phyloP scores from a whole-genome alignment of 2,888 invertebrate genomes.

The Dryadula phaetusa region DNA sequence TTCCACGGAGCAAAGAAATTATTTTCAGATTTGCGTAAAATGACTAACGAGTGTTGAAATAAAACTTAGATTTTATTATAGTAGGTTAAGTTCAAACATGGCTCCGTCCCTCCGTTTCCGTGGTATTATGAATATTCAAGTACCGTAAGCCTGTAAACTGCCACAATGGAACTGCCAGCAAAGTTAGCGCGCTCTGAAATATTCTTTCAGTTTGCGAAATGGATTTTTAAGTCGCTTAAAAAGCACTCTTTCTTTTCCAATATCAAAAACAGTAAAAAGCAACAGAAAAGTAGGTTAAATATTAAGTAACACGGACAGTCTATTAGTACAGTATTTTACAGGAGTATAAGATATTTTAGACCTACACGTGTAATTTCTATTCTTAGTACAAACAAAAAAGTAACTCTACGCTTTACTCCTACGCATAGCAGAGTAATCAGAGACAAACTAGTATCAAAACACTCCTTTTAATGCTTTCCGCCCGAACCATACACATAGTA shows the following conservation, averaged over 20 bases:
- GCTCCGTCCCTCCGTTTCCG: constrained; percentile 28
- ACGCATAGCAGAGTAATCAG: too few species aligned
- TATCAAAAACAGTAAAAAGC: constrained; percentile 29
- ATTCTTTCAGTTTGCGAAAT: constrained; percentile 42
- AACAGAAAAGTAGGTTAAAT: constrained; percentile 5
- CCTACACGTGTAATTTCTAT: neutral
- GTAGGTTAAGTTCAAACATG: constrained; percentile 34
- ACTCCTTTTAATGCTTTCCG: too few species aligned
- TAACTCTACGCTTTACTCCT: too few species aligned
- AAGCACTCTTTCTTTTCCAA: constrained; percentile 35
- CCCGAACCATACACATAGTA: too few species aligned
- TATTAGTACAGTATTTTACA: too few species aligned
- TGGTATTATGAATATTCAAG: constrained; percentile 39
- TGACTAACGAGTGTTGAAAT: constrained; percentile 10
- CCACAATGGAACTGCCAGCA: constrained; percentile 41
- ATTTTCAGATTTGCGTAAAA: neutral
- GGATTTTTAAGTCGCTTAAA: constrained; percentile 42
- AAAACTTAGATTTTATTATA: constrained; percentile 30
- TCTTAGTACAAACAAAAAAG: too few species aligned
- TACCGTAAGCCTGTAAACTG: constrained; percentile 39
- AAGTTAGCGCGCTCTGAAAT: constrained; percentile 39
- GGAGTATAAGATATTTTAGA: neutral
- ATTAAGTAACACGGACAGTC: neutral
- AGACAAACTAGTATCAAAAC: too few species aligned
- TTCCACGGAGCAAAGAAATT: constrained; percentile 3